Evolutionary conservation across 2,888 invertebrate species (phyloP).

Genomic region (Troglohyphantes excavatus): DNA sequence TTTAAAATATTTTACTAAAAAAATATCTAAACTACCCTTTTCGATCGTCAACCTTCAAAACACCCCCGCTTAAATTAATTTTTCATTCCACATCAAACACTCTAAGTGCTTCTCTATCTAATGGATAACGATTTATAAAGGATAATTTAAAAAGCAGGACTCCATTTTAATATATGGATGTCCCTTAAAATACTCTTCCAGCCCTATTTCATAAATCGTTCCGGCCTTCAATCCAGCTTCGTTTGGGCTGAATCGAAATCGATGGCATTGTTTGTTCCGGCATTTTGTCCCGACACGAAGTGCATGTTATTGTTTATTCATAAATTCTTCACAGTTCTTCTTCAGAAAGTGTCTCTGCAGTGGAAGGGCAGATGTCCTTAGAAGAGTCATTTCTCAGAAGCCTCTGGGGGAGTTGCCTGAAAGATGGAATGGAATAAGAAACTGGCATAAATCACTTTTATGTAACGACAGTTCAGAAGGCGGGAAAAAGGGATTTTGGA

Average conservation of each 20-base stretch:
- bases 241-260: slow-evolving; percentile 30
- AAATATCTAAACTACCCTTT: too few species aligned
- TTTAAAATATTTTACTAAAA: too few species aligned
- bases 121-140: background rate
- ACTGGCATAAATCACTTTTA: slow-evolving; percentile 2
- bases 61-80: background rate
- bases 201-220: background rate
- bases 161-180: slow-evolving; percentile 4
- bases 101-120: background rate
- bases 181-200: background rate
- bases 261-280: background rate
- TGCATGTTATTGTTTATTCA: slow-evolving; percentile 28
- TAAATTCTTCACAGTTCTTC: slow-evolving; percentile 35
- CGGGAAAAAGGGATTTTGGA: background rate
- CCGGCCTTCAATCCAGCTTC: slow-evolving; percentile 43
- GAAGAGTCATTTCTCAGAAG: slow-evolving; percentile 14
- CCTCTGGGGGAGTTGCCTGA: background rate
- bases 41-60: background rate
- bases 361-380: background rate
- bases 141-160: background rate
- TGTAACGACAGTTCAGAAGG: background rate
- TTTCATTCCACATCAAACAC: background rate
- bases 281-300: slow-evolving; percentile 3
- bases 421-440: background rate
- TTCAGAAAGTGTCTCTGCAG: background rate